A percentile compares a stretch with the other conserved stretches of the same genome.
These are phyloP conservation scores for Pholis gunnellus DNA, from an alignment of 2,113 vertebrate genomes.

Conservation along the genomic window DNA sequence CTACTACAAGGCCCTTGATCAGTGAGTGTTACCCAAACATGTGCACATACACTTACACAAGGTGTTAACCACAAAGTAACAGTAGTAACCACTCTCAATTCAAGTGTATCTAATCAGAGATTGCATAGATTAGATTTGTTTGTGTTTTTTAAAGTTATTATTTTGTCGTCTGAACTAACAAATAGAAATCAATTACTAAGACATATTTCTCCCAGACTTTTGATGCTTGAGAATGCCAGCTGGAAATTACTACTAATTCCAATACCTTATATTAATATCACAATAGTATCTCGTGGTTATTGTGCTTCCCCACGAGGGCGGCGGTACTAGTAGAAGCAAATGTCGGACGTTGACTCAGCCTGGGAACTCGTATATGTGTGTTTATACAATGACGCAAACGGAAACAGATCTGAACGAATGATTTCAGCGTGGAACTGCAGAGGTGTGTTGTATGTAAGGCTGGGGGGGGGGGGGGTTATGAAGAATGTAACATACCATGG, in stretches of 20 bases:
- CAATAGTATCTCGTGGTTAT: neutral
- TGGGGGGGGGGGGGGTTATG: no score
- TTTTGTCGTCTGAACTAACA: no score
- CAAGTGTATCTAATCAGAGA: neutral
- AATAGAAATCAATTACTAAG: no score
- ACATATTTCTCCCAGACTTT: neutral
- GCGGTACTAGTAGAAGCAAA: neutral
- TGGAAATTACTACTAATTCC: neutral
- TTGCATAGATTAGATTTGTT: neutral
- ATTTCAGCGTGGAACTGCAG: neutral
- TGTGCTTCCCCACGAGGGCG: neutral
- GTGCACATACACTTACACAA: neutral
- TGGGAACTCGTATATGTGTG: neutral
- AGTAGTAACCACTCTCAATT: no score
- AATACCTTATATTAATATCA: neutral
- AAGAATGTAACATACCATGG: neutral
- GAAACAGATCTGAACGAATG: neutral
- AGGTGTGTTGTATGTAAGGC: neutral
- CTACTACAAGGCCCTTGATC: conserved; percentile 97
- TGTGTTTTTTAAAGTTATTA: neutral
- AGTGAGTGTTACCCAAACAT: conserved; percentile 85
- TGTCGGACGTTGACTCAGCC: neutral
- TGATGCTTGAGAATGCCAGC: neutral
- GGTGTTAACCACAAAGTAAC: neutral
- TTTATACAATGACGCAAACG: neutral